These are phyloP conservation scores for Folsomia manolachei DNA, from an alignment of 2,888 invertebrate genomes.

Conservation along the genomic window DNA sequence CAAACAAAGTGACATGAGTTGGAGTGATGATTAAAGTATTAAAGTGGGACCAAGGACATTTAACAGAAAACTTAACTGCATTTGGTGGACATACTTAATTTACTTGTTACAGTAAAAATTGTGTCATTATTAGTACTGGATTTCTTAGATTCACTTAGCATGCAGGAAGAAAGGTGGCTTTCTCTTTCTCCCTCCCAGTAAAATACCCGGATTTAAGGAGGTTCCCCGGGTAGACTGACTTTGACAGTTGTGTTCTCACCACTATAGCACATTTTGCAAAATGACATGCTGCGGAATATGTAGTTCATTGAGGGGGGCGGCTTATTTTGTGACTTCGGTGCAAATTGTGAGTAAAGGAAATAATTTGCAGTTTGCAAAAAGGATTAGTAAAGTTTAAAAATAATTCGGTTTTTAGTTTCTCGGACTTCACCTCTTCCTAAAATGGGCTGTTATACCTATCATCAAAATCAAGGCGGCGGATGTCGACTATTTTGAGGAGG, in stretches of 20 bases:
- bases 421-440: slow-evolving; percentile 1
- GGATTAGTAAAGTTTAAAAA: no score
- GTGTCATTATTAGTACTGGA: no score
- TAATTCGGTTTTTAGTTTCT: no score
- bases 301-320: slow-evolving; percentile 2
- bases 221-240: not conserved
- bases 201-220: not conserved
- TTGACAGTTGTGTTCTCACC: not conserved
- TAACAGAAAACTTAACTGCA: not conserved
- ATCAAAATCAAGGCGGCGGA: not conserved
- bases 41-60: not conserved
- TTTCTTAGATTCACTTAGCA: no score
- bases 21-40: no score
- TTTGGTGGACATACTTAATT: not conserved
- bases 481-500: slow-evolving; percentile 13
- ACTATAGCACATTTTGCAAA: not conserved
- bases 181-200: not conserved
- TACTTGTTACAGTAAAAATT: not conserved
- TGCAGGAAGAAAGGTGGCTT: not conserved
- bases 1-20: no score
- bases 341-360: slow-evolving; percentile 6
- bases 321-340: not conserved
- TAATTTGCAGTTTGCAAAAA: no score
- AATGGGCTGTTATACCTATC: slow-evolving; percentile 9
- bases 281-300: slow-evolving; percentile 1